Evolutionary conservation across 2,888 invertebrate species (phyloP).

Genomic region (Meganola albula): DNA sequence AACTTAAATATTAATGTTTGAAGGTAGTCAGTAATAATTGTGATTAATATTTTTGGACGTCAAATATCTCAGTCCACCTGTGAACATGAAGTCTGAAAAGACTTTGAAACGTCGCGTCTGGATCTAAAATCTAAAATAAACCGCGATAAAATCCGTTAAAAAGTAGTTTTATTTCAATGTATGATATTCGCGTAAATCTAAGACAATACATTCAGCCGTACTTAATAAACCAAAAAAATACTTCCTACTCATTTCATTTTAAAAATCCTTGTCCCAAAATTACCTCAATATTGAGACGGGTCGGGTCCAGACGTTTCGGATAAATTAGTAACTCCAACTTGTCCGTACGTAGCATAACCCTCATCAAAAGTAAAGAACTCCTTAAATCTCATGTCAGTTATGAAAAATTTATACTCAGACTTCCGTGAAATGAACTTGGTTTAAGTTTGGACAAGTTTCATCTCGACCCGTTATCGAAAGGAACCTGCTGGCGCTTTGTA

Average conservation of each 20-base stretch:
- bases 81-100: no score
- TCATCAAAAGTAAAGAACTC: constrained; percentile 34
- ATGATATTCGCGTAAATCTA: no score
- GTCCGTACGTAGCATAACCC: constrained; percentile 20
- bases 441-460: constrained; percentile 23
- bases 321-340: constrained; percentile 27
- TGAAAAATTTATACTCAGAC: constrained; percentile 37
- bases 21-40: no score
- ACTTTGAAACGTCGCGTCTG: no score
- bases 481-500: no score
- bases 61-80: no score
- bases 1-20: no score
- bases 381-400: constrained; percentile 39
- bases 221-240: background rate
- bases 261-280: constrained; percentile 5
- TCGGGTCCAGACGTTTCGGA: constrained; percentile 17
- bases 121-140: no score
- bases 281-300: constrained; percentile 14
- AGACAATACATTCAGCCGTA: background rate
- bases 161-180: no score
- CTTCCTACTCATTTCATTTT: background rate
- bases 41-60: no score
- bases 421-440: constrained; percentile 29
- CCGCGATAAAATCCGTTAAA: no score
- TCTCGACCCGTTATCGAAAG: constrained; percentile 24